Conservation (phyloP, 2,113 vertebrate genomes). For the Lanius ludovicianus region DNA sequence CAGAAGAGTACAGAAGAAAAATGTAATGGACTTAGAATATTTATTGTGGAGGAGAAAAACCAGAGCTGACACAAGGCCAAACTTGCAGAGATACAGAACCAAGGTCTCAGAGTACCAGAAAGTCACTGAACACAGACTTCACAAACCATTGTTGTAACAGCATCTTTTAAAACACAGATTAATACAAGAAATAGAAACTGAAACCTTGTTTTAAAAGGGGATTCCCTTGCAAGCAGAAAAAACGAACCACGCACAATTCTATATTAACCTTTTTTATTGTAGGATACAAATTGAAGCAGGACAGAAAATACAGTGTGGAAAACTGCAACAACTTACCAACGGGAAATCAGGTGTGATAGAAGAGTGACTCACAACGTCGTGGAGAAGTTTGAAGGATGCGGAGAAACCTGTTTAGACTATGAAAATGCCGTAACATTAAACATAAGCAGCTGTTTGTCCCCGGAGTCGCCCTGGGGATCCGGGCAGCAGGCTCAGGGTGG, state of each 20-base stretch:
- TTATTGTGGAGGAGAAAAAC: not conserved
- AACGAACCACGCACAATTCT: not conserved
- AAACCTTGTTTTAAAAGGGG: not conserved
- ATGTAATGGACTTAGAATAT: not conserved
- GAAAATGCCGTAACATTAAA: not conserved
- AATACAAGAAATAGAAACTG: not conserved
- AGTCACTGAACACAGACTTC: not conserved
- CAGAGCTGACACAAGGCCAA: not conserved
- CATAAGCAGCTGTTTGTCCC: not conserved
- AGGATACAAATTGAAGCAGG: not conserved
- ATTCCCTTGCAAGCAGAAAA: not conserved
- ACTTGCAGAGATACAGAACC: not conserved
- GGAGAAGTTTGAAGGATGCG: not conserved
- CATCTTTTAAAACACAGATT: not conserved
- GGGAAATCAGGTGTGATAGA: not conserved
- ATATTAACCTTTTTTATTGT: not conserved
- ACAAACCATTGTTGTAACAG: not conserved
- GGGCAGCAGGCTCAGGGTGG: not conserved
- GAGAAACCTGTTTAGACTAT: not conserved
- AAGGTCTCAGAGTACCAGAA: not conserved
- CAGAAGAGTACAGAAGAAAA: not conserved
- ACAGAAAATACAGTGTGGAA: not conserved
- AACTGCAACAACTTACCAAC: not conserved
- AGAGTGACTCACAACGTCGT: not conserved
- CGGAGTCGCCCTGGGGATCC: rapidly evolving